Conservation (phyloP, 2,797 vertebrate species). For the Chelonia mydas region DNA sequence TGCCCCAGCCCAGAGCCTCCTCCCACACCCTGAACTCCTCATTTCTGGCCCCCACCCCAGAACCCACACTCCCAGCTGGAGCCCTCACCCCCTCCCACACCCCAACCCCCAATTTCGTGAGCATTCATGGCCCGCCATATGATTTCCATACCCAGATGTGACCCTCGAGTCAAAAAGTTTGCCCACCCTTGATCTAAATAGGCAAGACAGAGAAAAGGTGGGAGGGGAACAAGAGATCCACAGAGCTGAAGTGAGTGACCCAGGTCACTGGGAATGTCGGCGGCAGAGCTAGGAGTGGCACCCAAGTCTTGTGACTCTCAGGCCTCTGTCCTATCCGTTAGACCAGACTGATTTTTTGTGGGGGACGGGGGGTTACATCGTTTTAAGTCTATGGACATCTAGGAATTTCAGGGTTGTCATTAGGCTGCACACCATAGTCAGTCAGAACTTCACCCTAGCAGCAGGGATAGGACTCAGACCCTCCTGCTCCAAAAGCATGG, state of each 20-base stretch:
- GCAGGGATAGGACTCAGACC: background rate
- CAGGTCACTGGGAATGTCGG: background rate
- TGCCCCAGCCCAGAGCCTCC: too few species aligned
- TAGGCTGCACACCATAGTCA: background rate
- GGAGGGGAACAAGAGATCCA: background rate
- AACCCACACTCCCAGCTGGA: too few species aligned
- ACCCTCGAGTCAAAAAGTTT: too few species aligned
- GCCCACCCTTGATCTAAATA: background rate
- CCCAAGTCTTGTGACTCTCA: background rate
- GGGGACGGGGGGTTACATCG: background rate
- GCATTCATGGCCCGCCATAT: background rate
- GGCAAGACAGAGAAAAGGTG: conserved; percentile 20
- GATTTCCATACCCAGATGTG: too few species aligned
- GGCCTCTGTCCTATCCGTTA: background rate
- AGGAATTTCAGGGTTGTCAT: background rate
- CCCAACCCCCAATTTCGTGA: background rate
- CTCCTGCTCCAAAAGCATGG: background rate
- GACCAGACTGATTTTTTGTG: background rate
- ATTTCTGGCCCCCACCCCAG: too few species aligned
- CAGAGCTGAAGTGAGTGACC: conserved; percentile 1
- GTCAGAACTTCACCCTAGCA: rapidly evolving
- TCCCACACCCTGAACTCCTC: too few species aligned
- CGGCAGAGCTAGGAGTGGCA: background rate
- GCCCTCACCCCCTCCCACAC: too few species aligned
- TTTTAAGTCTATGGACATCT: background rate